Conservation (phyloP, 2,113 vertebrate species). For the Emberiza fucata region DNA sequence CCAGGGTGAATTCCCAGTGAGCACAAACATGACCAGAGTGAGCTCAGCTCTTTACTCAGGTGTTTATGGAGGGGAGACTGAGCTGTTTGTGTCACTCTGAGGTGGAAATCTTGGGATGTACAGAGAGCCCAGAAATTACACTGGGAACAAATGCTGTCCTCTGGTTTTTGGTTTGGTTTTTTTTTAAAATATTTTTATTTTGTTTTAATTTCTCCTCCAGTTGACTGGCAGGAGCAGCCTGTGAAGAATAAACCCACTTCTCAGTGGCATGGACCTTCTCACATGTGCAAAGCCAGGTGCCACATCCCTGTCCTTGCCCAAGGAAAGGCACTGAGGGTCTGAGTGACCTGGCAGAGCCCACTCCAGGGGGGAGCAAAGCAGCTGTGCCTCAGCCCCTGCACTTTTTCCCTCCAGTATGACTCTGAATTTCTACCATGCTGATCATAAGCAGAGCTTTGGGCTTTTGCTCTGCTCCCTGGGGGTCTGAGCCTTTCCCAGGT, state of each 20-base stretch:
- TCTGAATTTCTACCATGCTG: background rate
- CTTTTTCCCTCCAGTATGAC: background rate
- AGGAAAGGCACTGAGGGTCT: background rate
- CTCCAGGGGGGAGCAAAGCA: background rate
- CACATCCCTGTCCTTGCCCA: background rate
- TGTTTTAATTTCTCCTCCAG: background rate
- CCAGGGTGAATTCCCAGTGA: background rate
- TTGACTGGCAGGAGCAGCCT: background rate
- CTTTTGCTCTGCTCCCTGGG: background rate
- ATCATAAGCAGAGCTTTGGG: background rate
- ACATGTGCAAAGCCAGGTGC: background rate
- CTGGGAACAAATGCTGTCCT: background rate
- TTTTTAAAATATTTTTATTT: background rate
- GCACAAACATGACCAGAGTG: background rate
- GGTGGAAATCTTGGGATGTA: background rate
- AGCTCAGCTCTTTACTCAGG: background rate
- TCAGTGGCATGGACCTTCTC: background rate
- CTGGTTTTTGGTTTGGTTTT: no score
- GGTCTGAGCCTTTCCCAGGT: background rate
- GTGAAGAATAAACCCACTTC: background rate
- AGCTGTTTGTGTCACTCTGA: background rate
- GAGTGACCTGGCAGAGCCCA: background rate
- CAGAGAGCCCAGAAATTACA: background rate
- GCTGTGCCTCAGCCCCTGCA: background rate
- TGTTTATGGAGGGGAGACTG: accelerated